Base-by-base conservation (phyloP, 1,140 invertebrate species). In the Diploscapter pachys region DNA sequence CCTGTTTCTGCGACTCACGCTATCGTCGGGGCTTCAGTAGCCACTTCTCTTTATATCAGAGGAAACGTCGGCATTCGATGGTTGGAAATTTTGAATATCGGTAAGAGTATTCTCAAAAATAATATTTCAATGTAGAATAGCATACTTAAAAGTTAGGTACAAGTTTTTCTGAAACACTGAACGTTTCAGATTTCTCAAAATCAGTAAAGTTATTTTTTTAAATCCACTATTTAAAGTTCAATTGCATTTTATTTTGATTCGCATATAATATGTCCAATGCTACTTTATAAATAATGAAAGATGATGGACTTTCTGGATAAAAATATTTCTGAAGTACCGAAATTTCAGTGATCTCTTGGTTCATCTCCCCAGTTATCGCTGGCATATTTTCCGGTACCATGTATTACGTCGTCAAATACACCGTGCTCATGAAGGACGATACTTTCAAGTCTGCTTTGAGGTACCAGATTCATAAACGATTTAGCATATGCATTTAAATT, bases 21-120 rank as follows among this genome's bases (percentile, higher is more conserved):
- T 74, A 96, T 98, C 81, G 95, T 98, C 49, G 95, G 95, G 53
- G 94, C 95, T 5, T 94, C 94, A 5, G 90, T 98, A 75, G 96
- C 95, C 8, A 97, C 96, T 87, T 94, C 93, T 11, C 88, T 98
- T 63, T 93, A 96, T 5, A 92, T 92, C 54, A 89, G 91, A 79
- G 95, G 95, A 13, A 89, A 90, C 9, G 83, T 90, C 63, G 94
- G 95, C 51, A 90, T 98, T 49, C 89, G 92, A 78, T 95, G 92
- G 92, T 87, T 87, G 6, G 92, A 90, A 51, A 87, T 95, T 55
- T 91, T 89, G 5, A 90, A 91, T 81, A 93, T 93, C 79, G 90
- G 92, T 93, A 87, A 88, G 87, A 72, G 63, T 64, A 9, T 9
- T 64, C 51, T 64, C 63, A 11, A 31, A 31, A 31, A 1, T 31